Evolutionary conservation across 1,140 invertebrate genomes (phyloP).

Genomic region (Bombus confusus): DNA sequence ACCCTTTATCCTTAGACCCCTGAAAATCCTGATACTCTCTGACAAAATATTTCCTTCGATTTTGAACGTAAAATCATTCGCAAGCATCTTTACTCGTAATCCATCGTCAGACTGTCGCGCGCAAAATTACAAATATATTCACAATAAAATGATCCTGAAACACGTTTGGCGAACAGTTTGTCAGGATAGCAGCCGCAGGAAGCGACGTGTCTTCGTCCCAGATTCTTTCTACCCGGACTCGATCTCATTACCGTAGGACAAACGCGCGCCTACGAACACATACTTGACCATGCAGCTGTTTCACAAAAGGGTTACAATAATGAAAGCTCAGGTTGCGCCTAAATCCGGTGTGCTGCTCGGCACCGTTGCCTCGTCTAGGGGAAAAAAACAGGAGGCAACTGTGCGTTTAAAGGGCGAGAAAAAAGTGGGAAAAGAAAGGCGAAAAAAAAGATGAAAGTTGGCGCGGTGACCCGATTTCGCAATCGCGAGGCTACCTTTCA

Average conservation of each 20-base stretch:
- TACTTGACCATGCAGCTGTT: constrained; percentile 2
- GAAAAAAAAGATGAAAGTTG: background rate
- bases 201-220: background rate
- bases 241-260: background rate
- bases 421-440: background rate
- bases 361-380: background rate
- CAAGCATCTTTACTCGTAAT: too few relatives aligned
- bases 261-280: background rate
- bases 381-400: background rate
- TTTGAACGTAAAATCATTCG: too few relatives aligned
- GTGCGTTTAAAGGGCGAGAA: background rate
- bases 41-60: too few relatives aligned
- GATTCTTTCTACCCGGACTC: background rate
- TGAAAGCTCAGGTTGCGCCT: background rate
- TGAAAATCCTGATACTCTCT: too few relatives aligned
- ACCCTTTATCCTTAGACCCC: too few relatives aligned
- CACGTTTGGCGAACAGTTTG: background rate
- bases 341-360: background rate
- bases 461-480: constrained; percentile 20
- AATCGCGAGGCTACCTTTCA: background rate
- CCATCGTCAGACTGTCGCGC: too few relatives aligned
- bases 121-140: too few relatives aligned
- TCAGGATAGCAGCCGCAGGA: background rate
- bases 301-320: background rate
- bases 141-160: background rate